Conservation (phyloP, 2,797 vertebrate species). For the Okamejei kenojei region DNA sequence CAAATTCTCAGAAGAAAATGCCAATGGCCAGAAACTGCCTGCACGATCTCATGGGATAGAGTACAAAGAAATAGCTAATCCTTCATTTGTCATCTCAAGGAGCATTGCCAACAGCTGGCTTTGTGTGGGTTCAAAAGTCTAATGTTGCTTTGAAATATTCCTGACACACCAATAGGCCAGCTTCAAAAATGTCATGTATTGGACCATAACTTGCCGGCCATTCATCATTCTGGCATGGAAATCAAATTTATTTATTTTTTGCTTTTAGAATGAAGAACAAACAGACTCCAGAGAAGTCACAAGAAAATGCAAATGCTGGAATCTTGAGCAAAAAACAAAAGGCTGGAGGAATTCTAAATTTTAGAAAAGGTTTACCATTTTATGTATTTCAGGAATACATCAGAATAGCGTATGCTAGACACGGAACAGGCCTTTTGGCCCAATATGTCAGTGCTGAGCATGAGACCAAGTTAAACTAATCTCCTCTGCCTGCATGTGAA, state of each 20-base stretch:
- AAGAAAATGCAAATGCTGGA: too few relatives aligned
- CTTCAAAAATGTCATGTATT: background rate
- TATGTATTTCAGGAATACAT: background rate
- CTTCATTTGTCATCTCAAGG: conserved; percentile 13
- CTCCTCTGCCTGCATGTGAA: too few relatives aligned
- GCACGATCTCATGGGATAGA: conserved; percentile 15
- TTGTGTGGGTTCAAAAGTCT: conserved; percentile 31
- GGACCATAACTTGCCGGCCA: background rate
- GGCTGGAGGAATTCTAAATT: background rate
- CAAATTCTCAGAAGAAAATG: conserved; percentile 31
- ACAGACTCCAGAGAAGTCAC: background rate
- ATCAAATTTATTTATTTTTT: too few relatives aligned
- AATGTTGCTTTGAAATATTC: conserved; percentile 8
- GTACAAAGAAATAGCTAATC: conserved; percentile 32
- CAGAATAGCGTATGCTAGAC: background rate
- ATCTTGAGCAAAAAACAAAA: too few relatives aligned
- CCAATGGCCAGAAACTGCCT: background rate
- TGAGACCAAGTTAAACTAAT: too few relatives aligned
- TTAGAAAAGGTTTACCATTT: background rate
- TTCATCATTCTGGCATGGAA: background rate
- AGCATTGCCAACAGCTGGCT: conserved; percentile 21
- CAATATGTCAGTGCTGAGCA: too few relatives aligned
- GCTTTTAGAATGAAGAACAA: background rate
- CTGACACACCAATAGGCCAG: background rate
- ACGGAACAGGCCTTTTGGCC: too few relatives aligned